phyloP scores from a whole-genome alignment of 2,113 vertebrate genomes.

The Stercorarius parasiticus region DNA sequence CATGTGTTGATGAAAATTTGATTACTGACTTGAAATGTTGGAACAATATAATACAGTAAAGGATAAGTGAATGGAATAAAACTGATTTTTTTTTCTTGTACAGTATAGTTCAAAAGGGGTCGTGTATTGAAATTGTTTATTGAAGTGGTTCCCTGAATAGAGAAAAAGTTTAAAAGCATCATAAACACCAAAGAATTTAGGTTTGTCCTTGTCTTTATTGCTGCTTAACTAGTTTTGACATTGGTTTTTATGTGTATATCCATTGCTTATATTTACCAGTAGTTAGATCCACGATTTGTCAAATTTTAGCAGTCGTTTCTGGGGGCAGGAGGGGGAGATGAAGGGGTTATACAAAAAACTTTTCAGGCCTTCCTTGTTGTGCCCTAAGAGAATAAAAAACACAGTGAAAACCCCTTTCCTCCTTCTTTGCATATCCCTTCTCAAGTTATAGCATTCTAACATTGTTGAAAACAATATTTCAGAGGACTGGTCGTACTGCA shows the following conservation, averaged over 20 bases:
- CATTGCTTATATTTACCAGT: background rate
- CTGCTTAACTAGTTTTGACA: background rate
- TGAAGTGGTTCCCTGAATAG: background rate
- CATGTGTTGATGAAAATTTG: background rate
- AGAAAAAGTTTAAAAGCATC: background rate
- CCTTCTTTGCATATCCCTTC: background rate
- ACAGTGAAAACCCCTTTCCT: background rate
- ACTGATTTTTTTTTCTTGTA: background rate
- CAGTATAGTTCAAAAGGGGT: background rate
- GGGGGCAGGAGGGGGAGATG: rapidly evolving
- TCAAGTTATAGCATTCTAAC: background rate
- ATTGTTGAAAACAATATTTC: background rate
- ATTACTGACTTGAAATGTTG: background rate
- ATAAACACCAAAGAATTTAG: background rate
- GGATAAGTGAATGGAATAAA: background rate
- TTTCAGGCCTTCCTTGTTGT: background rate
- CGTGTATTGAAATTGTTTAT: background rate
- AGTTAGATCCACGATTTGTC: background rate
- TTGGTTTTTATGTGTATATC: background rate
- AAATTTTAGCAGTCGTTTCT: background rate
- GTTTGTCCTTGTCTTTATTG: background rate
- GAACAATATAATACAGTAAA: background rate
- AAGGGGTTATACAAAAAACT: background rate
- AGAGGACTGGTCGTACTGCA: background rate
- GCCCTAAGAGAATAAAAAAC: background rate